Evolutionary conservation across 2,888 invertebrate species (phyloP).

Genomic region (Mythimna albipuncta): DNA sequence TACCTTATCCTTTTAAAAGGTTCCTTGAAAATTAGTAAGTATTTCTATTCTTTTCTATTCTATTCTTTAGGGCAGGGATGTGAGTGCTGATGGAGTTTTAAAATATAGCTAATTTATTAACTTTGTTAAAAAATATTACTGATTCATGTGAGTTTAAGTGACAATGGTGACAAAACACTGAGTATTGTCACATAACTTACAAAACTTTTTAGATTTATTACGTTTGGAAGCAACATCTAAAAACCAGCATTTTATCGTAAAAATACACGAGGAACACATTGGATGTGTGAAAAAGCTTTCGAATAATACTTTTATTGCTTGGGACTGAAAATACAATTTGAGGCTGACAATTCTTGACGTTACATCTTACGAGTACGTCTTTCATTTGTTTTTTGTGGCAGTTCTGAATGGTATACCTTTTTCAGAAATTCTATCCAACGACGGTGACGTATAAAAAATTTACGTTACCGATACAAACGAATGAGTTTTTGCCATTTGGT

Average conservation of each 20-base stretch:
- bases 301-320: slow-evolving; percentile 22
- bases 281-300: slow-evolving; percentile 24
- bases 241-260: slow-evolving; percentile 13
- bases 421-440: slow-evolving; percentile 12
- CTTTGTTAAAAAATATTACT: not conserved
- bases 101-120: not conserved
- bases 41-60: too few species aligned
- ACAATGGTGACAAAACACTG: not conserved
- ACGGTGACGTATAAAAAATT: slow-evolving; percentile 3
- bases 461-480: slow-evolving; percentile 9
- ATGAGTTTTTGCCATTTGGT: slow-evolving; percentile 19
- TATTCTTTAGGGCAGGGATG: too few species aligned
- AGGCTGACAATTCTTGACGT: slow-evolving; percentile 17
- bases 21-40: too few species aligned
- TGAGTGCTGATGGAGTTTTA: not conserved
- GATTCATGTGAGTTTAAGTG: not conserved
- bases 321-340: slow-evolving; percentile 26
- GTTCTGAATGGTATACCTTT: not conserved
- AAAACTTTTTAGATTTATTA: not conserved
- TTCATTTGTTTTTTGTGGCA: slow-evolving; percentile 28
- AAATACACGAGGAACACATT: slow-evolving; percentile 11
- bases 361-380: slow-evolving; percentile 11
- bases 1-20: too few species aligned
- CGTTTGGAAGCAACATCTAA: not conserved
- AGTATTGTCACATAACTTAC: not conserved